These are phyloP conservation scores for Promerops cafer DNA, from an alignment of 2,113 vertebrate species.

Conservation along the genomic window DNA sequence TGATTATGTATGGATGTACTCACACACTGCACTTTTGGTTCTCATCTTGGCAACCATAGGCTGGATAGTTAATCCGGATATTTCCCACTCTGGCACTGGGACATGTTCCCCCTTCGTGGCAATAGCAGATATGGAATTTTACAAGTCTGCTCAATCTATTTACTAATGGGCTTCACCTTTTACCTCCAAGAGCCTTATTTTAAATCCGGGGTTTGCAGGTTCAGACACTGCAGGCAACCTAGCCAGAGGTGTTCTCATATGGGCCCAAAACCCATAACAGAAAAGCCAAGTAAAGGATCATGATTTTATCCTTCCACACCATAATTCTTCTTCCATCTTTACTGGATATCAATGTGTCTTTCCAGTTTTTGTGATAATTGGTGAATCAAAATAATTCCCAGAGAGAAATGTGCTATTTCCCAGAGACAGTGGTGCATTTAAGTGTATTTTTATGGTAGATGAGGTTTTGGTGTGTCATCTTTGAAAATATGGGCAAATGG, in stretches of 20 bases:
- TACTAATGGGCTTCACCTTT: conserved; percentile 22
- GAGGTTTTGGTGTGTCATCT: conserved; percentile 33
- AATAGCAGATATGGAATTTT: conserved; percentile 26
- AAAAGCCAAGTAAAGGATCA: not conserved
- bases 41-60: not conserved
- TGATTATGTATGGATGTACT: not conserved
- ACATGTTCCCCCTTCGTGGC: not conserved
- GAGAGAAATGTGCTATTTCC: not conserved
- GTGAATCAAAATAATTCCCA: not conserved
- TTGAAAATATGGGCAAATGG: conserved; percentile 2
- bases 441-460: not conserved
- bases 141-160: not conserved
- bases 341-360: not conserved
- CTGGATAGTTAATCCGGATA: not conserved
- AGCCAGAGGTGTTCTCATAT: not conserved
- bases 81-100: not conserved
- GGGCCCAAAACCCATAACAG: not conserved
- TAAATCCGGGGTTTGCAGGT: conserved; percentile 8
- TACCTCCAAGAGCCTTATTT: conserved; percentile 37
- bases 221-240: not conserved
- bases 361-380: not conserved
- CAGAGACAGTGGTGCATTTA: not conserved
- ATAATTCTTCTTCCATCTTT: conserved; percentile 14
- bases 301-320: not conserved
- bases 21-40: not conserved